Conservation (phyloP, 1,140 invertebrate genomes). For the Rhyacophila brunnea region DNA sequence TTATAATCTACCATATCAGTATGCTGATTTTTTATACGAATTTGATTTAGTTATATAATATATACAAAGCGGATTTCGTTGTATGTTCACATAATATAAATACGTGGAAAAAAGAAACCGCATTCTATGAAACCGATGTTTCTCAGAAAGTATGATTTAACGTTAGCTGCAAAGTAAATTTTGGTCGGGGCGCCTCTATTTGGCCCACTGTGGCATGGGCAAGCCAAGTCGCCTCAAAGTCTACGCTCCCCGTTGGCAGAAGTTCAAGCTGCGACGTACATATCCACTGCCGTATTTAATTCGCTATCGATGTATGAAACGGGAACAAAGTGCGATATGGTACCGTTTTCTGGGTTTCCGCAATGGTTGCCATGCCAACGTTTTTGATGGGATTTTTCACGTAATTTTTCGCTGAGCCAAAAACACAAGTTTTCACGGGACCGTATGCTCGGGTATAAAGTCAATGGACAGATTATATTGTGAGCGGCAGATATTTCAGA, state of each 20-base stretch:
- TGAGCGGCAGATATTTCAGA: no score
- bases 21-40: no score
- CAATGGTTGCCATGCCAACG: neutral
- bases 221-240: slow-evolving; percentile 2
- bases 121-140: no score
- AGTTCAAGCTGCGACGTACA: neutral
- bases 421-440: no score
- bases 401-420: no score
- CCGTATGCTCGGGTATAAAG: no score
- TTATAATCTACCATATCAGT: no score
- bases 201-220: neutral
- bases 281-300: slow-evolving; percentile 9
- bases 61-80: no score
- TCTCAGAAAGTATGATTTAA: slow-evolving; percentile 4
- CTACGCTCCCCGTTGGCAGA: slow-evolving; percentile 8
- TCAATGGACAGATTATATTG: no score
- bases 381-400: neutral
- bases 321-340: neutral
- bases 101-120: no score
- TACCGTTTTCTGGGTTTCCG: neutral
- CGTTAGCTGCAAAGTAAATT: slow-evolving; percentile 14
- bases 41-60: no score
- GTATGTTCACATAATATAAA: no score
- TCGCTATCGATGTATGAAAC: slow-evolving; percentile 6
- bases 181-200: slow-evolving; percentile 5